A percentile compares a stretch with the other conserved stretches of the same genome.
Conservation (phyloP, 1,140 invertebrate genomes). For the Habropoda laboriosa region DNA sequence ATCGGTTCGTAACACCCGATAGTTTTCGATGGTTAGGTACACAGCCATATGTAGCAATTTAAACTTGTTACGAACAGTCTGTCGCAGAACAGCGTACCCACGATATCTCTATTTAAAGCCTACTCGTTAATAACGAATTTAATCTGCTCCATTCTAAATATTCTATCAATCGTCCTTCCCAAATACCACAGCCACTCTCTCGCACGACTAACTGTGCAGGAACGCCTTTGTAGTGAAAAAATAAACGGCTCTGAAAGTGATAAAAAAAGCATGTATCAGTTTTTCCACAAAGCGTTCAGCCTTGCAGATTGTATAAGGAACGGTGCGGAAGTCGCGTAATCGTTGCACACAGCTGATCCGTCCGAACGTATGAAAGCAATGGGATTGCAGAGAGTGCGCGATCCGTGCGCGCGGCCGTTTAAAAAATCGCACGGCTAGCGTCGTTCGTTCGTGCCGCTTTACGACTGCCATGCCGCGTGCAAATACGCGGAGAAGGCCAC, state of each 20-base stretch:
- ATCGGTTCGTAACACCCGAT: too few relatives aligned
- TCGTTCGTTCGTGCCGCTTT: background rate
- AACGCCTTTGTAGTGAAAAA: background rate
- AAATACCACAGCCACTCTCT: too few relatives aligned
- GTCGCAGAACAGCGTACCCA: too few relatives aligned
- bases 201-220: too few relatives aligned
- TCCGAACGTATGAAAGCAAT: background rate
- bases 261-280: constrained; percentile 2
- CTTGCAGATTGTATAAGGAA: background rate
- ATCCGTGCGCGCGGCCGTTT: background rate
- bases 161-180: too few relatives aligned
- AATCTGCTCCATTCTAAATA: too few relatives aligned
- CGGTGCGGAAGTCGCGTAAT: constrained; percentile 1
- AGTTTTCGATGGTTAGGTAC: too few relatives aligned
- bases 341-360: background rate
- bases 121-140: too few relatives aligned
- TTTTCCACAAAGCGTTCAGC: background rate
- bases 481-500: constrained; percentile 3
- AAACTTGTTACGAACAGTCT: too few relatives aligned
- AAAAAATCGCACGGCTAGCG: constrained; percentile 3
- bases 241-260: background rate
- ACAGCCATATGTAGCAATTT: too few relatives aligned
- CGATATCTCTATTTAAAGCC: too few relatives aligned
- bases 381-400: too few relatives aligned
- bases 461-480: background rate